phyloP scores from a whole-genome alignment of 2,888 invertebrate genomes.

The Acrocera orbiculus region DNA sequence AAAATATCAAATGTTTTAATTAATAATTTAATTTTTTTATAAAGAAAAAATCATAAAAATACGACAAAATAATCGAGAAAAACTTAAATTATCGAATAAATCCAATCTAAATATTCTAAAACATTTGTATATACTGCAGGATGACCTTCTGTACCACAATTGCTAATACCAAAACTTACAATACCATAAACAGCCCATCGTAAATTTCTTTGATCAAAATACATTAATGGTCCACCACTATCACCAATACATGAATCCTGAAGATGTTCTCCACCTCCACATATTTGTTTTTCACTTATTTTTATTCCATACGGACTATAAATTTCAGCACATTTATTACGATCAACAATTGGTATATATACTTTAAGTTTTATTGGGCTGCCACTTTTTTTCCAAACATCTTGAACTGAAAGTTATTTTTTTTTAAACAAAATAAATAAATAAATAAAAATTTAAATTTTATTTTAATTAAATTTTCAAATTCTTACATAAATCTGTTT shows the following conservation, averaged over 20 bases:
- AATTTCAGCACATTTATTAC: conserved; percentile 35
- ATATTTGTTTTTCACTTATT: conserved; percentile 40
- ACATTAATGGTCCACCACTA: conserved; percentile 59
- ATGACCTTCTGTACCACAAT: conserved; percentile 45
- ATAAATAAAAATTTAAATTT: neutral
- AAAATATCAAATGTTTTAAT: no score
- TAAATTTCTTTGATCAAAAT: conserved; percentile 26
- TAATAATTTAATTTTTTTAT: no score
- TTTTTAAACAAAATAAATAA: no score
- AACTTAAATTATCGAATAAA: no score
- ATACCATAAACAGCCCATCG: conserved; percentile 44
- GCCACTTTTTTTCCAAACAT: no score
- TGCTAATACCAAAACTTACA: conserved; percentile 47
- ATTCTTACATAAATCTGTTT: conserved; percentile 34
- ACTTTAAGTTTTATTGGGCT: conserved; percentile 48
- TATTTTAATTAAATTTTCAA: neutral
- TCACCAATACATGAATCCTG: conserved; percentile 54
- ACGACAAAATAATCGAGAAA: no score
- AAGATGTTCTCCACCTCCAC: conserved; percentile 49
- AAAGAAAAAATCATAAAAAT: no score
- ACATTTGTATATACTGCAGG: conserved; percentile 53
- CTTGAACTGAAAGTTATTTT: no score
- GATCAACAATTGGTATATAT: conserved; percentile 37
- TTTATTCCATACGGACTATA: conserved; percentile 34
- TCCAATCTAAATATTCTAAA: conserved; percentile 44